phyloP scores from a whole-genome alignment of 2,888 invertebrate genomes.

The Agrochola lota region DNA sequence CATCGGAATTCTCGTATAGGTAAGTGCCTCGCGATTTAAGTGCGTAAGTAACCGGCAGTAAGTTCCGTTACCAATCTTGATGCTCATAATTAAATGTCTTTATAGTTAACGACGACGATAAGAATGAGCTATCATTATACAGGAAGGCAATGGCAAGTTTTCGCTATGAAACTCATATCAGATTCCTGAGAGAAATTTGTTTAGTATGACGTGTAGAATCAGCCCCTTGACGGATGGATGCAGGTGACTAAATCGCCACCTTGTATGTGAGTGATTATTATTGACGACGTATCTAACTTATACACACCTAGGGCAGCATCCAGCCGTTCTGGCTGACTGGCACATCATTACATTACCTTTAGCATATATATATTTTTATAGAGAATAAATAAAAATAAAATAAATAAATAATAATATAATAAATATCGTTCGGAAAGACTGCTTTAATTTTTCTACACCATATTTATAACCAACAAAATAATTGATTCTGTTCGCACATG shows the following conservation, averaged over 20 bases:
- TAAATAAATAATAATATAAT: too few relatives aligned
- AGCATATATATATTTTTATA: too few relatives aligned
- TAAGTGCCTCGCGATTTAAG: slow-evolving; percentile 11
- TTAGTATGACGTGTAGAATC: neutral
- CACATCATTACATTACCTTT: neutral
- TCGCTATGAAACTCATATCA: neutral
- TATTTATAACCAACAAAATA: slow-evolving; percentile 34
- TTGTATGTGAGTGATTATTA: neutral
- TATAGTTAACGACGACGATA: neutral
- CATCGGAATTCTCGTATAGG: slow-evolving; percentile 35
- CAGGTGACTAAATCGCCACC: neutral
- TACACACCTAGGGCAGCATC: neutral
- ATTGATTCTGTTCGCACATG: slow-evolving; percentile 47
- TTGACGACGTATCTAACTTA: neutral
- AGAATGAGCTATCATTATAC: neutral
- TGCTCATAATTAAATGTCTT: neutral
- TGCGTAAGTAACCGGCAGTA: neutral
- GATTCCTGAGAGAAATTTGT: neutral
- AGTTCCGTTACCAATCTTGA: slow-evolving; percentile 9
- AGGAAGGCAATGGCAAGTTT: neutral
- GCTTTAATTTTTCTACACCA: slow-evolving; percentile 14
- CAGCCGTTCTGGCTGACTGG: too few relatives aligned
- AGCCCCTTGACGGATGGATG: neutral
- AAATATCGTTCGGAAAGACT: too few relatives aligned
- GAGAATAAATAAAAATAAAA: too few relatives aligned